Evolutionary conservation across 35 echinoderm and acorn worm species (phyloP).

Genomic region (Amphiura filiformis): DNA sequence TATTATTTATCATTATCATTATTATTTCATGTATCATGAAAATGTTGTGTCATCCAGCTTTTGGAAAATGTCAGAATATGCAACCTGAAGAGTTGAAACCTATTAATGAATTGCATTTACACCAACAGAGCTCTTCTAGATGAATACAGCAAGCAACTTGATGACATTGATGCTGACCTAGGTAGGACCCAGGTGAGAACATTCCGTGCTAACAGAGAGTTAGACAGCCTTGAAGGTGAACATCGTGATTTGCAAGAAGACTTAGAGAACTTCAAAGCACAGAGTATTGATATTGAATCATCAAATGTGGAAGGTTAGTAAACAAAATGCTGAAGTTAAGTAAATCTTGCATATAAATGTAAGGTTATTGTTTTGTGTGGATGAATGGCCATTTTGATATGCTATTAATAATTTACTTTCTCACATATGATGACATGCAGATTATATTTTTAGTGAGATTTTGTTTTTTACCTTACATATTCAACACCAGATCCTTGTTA

Average conservation of each 20-base stretch:
- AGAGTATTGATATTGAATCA: slow-evolving; percentile 38
- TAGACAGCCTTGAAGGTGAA: slow-evolving; percentile 48
- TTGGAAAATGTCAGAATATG: neutral
- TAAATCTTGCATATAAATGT: no score
- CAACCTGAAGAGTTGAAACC: no score
- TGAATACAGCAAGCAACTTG: slow-evolving; percentile 13
- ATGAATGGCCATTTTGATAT: no score
- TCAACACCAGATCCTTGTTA: no score
- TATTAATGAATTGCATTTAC: no score
- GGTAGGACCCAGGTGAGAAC: slow-evolving; percentile 21
- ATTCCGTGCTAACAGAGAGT: slow-evolving; percentile 43
- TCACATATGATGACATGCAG: no score
- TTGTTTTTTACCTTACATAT: no score
- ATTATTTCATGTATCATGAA: neutral
- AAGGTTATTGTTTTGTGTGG: no score
- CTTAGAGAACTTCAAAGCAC: slow-evolving; percentile 46
- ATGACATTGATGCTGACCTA: slow-evolving; percentile 42
- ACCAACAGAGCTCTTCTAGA: slow-evolving; percentile 28
- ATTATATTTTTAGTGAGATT: no score
- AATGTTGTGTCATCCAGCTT: neutral
- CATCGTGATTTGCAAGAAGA: slow-evolving; percentile 34
- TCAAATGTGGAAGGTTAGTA: slow-evolving; percentile 63
- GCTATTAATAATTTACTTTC: no score
- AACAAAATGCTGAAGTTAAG: neutral
- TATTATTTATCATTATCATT: neutral